Conservation (phyloP, 1,140 invertebrate species). For the Ceratina calcarata region DNA sequence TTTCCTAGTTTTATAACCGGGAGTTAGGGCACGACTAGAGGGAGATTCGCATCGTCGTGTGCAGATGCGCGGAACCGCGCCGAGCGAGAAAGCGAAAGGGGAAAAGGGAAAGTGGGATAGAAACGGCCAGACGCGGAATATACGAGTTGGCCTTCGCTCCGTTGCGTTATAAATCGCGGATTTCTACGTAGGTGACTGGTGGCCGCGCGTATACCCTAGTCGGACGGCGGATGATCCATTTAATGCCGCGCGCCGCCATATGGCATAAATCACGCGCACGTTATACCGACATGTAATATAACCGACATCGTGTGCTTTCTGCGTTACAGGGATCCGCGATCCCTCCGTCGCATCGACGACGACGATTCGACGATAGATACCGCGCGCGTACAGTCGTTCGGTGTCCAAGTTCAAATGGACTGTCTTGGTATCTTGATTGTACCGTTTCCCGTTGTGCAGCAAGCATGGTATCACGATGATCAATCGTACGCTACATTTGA, state of each 20-base stretch:
- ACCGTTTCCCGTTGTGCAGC: no score
- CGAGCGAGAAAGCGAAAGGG: slow-evolving; percentile 40
- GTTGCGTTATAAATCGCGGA: slow-evolving; percentile 66
- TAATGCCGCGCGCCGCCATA: slow-evolving; percentile 65
- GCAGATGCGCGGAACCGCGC: slow-evolving; percentile 22
- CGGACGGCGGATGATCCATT: slow-evolving; percentile 67
- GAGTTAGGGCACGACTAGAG: not conserved
- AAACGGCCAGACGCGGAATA: slow-evolving; percentile 47
- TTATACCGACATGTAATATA: slow-evolving; percentile 70
- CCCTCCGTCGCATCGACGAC: slow-evolving; percentile 26
- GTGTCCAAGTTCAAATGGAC: not conserved
- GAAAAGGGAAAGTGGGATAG: slow-evolving; percentile 42
- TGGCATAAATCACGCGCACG: slow-evolving; percentile 67
- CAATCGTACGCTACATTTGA: no score
- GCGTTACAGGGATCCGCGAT: slow-evolving; percentile 28
- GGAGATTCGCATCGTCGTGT: not conserved
- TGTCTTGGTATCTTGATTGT: not conserved
- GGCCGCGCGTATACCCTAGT: slow-evolving; percentile 62
- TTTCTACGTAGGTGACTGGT: slow-evolving; percentile 66
- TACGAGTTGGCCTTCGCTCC: slow-evolving; percentile 59
- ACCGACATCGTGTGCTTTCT: slow-evolving; percentile 62
- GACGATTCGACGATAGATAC: slow-evolving; percentile 10
- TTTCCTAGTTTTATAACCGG: not conserved
- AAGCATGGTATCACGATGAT: no score
- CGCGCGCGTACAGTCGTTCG: slow-evolving; percentile 19